Evolutionary conservation across 2,797 vertebrate genomes (phyloP), one percentile per base, ranked within the genome.

Genomic region (Pseudomugil gertrudae): DNA sequence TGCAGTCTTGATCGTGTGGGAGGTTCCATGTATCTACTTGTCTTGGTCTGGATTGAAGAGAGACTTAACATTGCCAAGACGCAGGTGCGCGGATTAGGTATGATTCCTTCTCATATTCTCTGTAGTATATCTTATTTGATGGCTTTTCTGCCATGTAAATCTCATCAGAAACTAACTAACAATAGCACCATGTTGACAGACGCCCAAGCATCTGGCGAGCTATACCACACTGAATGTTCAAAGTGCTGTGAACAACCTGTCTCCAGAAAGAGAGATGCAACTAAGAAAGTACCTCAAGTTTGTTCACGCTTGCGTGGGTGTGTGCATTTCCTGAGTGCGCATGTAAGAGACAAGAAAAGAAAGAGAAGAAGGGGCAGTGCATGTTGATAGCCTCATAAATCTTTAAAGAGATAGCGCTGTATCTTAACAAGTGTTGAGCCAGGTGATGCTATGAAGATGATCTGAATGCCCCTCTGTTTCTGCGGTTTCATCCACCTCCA

Each of bases 151-250:
- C 87, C 90, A 85, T 87, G 88, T 89, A 93, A 91, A 92, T 91
- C 87, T 92, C 89, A 92, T 93, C 91, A 92, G 85, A 93, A 92
- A 92, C 79, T 72, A 84, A 82, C 91, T 92, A 92, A 93, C 91
- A 92, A 92, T 91, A 90, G 87, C 87, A 68, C 40, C 74, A 4
- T 69, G 63, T 78, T 86, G 87, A 91, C 91, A 92, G 90, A 91
- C 86, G 86, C 87, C 90, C 84, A 77, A 91, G 90, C 89, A 92
- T 89, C 90, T 93, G 92, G 90, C 84, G 40, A 85, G 81, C 81
- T n/a, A n/a, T 85, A 70, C 68, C 78, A 27, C 71, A 87, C 81
- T 79, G 77, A 89, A 82, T 90, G 85, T 87, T 90, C 86, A 90
- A 81, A 90, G 88, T 87, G 83, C 85, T 88, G 87, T 79, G 82